Base-by-base conservation (phyloP, 2,113 vertebrate genomes). In the Merops nubicus region DNA sequence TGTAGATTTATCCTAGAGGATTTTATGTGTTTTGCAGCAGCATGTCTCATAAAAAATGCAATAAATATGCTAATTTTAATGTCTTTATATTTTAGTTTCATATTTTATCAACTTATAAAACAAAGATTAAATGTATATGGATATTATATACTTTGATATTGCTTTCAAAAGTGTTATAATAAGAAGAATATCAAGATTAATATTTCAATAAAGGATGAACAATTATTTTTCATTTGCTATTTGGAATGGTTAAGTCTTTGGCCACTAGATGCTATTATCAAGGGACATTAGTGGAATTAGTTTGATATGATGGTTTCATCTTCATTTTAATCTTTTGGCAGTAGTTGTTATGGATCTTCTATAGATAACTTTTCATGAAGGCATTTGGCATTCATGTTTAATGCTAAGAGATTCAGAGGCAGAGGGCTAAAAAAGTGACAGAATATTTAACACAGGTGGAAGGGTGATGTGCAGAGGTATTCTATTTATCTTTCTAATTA, bases 41-140 rank as follows among this genome's bases (percentile, higher is more conserved):
- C 48, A 45, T 34, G 19, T 89, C 80, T 94, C 95, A 96, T 96
- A 97, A 97, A 97, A 97, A 73, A 17, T 45, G 82, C 79, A 97
- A 97, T 97, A 97, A 97, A 95, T 96, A 97, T 97, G 97, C 82
- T 95, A 96, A 97, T 96, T 95, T 94, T 91, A 95, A 95, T 85
- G 94, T 93, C 64, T 93, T 97, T 93, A 85, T 97, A 56, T 29
- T 97, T 97, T 67, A 89, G 73, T 88, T 96, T 95, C 89, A 91
- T 96, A 93, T 91, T 97, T 97, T 96, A 96, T 95, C 89, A 97
- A 95, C 80, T 94, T 97, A 93, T 97, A 96, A 97, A 97, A 88
- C 91, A 93, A 97, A 97, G 79, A 97, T 94, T 97, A 95, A 91
- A 96, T 83, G 73, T 85, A 74, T 95, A 76, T 81, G 38, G 67